phyloP scores from a whole-genome alignment of 2,113 vertebrate genomes.

The Carollia perspicillata region DNA sequence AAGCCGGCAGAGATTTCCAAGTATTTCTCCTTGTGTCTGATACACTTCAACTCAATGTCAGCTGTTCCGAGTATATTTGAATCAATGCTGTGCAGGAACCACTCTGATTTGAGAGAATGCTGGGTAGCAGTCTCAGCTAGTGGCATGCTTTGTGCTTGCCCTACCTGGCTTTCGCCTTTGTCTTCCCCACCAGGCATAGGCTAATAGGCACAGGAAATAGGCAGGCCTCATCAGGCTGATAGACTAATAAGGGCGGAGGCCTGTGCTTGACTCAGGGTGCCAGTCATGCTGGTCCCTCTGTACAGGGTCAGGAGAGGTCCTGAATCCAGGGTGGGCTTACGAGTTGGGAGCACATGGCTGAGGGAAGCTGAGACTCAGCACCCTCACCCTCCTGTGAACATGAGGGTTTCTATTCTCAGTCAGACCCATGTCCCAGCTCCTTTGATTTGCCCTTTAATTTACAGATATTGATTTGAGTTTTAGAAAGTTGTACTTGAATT shows the following conservation, averaged over 20 bases:
- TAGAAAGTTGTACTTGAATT: constrained; percentile 19
- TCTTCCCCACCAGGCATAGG: not conserved
- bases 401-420: not conserved
- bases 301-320: not conserved
- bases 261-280: not conserved
- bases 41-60: not conserved
- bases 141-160: not conserved
- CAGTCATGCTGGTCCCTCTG: not conserved
- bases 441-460: not conserved
- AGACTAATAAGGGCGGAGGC: fast-evolving
- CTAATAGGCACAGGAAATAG: too few relatives aligned
- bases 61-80: not conserved
- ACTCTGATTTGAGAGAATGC: not conserved
- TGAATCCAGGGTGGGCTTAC: not conserved
- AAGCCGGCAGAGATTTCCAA: not conserved
- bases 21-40: not conserved
- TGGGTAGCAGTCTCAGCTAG: not conserved
- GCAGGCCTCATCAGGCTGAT: too few relatives aligned
- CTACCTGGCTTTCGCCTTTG: not conserved
- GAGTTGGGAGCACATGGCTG: not conserved
- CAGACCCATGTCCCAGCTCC: not conserved
- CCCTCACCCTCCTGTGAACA: not conserved
- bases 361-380: not conserved
- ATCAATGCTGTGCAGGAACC: not conserved
- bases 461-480: not conserved